Evolutionary conservation across 2,113 vertebrate species (phyloP).

Genomic region (Menidia beryllina): DNA sequence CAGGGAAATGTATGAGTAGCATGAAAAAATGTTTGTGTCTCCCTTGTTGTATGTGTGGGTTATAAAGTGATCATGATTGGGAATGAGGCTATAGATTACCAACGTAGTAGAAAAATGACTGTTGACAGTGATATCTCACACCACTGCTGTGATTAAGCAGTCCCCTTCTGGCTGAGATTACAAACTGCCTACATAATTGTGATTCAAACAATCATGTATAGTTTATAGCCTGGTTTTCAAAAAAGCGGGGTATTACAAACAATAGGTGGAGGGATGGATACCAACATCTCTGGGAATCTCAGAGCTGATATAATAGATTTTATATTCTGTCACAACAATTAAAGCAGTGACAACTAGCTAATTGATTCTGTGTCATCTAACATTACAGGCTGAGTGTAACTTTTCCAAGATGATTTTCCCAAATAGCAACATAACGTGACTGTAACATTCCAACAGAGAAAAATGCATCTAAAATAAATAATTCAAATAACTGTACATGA

Average conservation of each 20-base stretch:
- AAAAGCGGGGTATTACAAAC: slow-evolving; percentile 32
- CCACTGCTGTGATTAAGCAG: slow-evolving; percentile 63
- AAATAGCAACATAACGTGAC: not conserved
- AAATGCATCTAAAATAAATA: not conserved
- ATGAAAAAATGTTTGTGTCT: slow-evolving; percentile 51
- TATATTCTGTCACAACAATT: slow-evolving; percentile 50
- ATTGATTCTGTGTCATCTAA: slow-evolving; percentile 13
- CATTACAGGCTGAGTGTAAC: not conserved
- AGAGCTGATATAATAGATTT: slow-evolving; percentile 30
- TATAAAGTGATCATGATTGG: slow-evolving; percentile 61
- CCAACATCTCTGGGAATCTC: slow-evolving; percentile 13
- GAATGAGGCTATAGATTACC: slow-evolving; percentile 58
- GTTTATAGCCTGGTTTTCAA: slow-evolving; percentile 52
- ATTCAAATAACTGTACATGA: no score
- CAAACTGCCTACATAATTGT: slow-evolving; percentile 64
- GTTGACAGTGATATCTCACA: slow-evolving; percentile 63
- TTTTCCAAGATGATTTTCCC: not conserved
- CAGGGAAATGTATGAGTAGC: slow-evolving; percentile 57
- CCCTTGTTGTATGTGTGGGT: slow-evolving; percentile 38
- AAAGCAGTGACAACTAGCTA: slow-evolving; percentile 18
- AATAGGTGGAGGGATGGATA: slow-evolving; percentile 18
- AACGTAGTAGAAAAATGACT: slow-evolving; percentile 58
- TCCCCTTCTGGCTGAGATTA: slow-evolving; percentile 69
- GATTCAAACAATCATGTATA: slow-evolving; percentile 62
- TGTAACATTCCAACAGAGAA: no score